Evolutionary conservation across 2,113 vertebrate species (phyloP).

Genomic region (Rallus limicola): DNA sequence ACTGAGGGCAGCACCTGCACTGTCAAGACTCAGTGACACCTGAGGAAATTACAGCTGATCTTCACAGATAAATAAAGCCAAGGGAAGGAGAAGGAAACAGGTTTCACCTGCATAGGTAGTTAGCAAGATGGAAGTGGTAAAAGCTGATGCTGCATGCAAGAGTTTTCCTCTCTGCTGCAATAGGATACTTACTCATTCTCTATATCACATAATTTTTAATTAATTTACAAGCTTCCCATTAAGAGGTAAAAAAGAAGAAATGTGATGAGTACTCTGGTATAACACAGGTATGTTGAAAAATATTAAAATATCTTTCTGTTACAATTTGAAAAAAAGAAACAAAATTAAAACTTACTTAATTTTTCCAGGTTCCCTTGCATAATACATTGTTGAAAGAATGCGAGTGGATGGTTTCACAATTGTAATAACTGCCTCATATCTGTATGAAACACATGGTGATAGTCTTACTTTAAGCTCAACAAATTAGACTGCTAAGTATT

Average conservation of each 20-base stretch:
- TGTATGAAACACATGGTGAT: slow-evolving; percentile 53
- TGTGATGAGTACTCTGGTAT: not conserved
- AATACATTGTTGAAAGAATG: slow-evolving; percentile 97
- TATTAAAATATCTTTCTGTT: not conserved
- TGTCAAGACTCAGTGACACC: not conserved
- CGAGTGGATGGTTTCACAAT: slow-evolving; percentile 91
- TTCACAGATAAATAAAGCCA: not conserved
- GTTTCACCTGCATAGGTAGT: not conserved
- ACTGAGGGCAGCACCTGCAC: not conserved
- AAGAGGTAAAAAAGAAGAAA: not conserved
- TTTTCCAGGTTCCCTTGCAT: slow-evolving; percentile 95
- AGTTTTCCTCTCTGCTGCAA: not conserved
- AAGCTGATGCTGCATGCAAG: not conserved
- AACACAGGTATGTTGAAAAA: not conserved
- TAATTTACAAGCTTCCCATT: not conserved
- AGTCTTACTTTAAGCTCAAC: not conserved
- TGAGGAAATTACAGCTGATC: not conserved
- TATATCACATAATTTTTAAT: not conserved
- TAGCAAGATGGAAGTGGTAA: not conserved
- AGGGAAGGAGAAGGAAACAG: not conserved
- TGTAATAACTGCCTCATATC: slow-evolving; percentile 89
- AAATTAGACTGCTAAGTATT: not conserved
- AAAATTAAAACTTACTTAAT: slow-evolving; percentile 84
- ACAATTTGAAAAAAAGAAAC: not conserved
- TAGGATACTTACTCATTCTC: not conserved